phyloP scores from a whole-genome alignment of 1,140 invertebrate species.

The Drosophila athabasca region DNA sequence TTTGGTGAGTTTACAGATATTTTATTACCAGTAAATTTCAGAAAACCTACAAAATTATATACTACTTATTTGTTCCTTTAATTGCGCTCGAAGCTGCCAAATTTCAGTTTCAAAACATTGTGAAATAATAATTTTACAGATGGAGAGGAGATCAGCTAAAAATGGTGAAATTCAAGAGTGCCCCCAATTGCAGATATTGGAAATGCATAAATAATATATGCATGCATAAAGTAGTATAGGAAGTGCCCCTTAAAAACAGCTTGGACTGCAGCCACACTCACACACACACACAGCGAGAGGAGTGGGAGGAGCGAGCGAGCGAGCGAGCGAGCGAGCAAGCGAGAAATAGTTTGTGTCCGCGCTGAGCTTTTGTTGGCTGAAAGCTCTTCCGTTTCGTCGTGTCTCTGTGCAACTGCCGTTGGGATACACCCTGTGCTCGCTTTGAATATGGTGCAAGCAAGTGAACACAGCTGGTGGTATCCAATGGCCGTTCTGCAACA shows the following conservation, averaged over 20 bases:
- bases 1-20: no score
- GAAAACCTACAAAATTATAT: no score
- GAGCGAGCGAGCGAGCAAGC: background rate
- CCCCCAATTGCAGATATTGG: no score
- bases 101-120: no score
- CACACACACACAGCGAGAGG: no score
- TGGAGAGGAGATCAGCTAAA: background rate
- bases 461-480: constrained; percentile 99
- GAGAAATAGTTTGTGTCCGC: constrained; percentile 47
- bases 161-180: constrained; percentile 1
- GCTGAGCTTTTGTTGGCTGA: constrained; percentile 55
- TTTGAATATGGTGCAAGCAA: constrained; percentile 88
- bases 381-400: constrained; percentile 70
- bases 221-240: no score
- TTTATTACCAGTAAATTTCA: no score
- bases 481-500: constrained; percentile 87
- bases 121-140: no score
- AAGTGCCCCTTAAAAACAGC: background rate
- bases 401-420: constrained; percentile 84
- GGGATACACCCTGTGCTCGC: constrained; percentile 97
- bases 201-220: no score
- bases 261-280: background rate
- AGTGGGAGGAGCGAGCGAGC: no score
- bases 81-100: no score
- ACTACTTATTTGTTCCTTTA: no score